phyloP scores from a whole-genome alignment of 2,797 vertebrate species.

The Takifugu ocellatus region DNA sequence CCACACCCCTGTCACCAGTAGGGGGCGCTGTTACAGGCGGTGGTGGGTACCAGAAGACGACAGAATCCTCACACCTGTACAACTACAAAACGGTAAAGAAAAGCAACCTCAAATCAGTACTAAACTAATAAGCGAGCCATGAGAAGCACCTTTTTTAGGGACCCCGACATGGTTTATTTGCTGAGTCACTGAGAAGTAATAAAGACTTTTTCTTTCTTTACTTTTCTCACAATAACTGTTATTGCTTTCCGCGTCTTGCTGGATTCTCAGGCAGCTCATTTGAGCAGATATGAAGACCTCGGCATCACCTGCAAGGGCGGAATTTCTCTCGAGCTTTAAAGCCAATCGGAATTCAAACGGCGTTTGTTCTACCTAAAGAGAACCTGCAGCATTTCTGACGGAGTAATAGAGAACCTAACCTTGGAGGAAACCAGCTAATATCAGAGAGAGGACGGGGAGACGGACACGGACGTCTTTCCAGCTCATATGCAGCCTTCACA shows the following conservation, averaged over 20 bases:
- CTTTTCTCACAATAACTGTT: not conserved
- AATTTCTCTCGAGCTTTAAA: conserved; percentile 41
- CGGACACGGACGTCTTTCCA: conserved; percentile 6
- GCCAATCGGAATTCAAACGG: conserved; percentile 31
- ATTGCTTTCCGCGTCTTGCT: not conserved
- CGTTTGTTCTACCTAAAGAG: conserved; percentile 10
- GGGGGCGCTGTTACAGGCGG: no score
- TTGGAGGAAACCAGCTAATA: no score
- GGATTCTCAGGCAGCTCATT: conserved; percentile 7
- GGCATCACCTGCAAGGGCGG: conserved; percentile 9
- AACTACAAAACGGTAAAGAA: not conserved
- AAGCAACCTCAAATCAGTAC: conserved; percentile 11
- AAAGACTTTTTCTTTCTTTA: not conserved
- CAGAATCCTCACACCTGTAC: no score
- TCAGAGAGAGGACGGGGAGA: conserved; percentile 5
- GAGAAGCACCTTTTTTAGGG: not conserved
- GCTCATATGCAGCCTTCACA: conserved; percentile 46
- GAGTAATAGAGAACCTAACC: no score
- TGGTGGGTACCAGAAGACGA: no score
- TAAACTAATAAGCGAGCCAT: conserved; percentile 3
- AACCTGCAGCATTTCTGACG: conserved; percentile 27
- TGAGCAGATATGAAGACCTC: conserved; percentile 12
- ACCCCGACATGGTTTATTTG: not conserved
- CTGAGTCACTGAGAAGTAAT: conserved; percentile 10
- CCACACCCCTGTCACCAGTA: no score